Evolutionary conservation across 1,140 invertebrate species (phyloP), one percentile per base, ranked within the genome.

Genomic region (Cotesia vestalis): DNA sequence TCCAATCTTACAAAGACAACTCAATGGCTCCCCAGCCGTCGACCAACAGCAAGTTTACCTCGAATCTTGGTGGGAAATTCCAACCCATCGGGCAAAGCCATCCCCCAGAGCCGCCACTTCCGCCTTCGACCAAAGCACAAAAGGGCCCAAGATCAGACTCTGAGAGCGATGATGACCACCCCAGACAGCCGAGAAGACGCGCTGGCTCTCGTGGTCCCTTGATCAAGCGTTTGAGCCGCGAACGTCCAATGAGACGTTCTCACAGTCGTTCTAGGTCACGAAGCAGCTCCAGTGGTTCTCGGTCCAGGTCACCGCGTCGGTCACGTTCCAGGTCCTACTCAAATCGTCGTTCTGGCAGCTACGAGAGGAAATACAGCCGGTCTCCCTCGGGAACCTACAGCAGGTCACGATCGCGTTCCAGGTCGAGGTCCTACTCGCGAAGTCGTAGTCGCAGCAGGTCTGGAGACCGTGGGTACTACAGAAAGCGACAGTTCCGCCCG

Each of bases 371-470:
- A 34, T 86, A 87, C 69, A 85, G 88, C 4, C 88, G 89, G 38
- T 90, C 89, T 75, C 80, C 85, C 52, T 83, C 89, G 64, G 84
- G 85, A 1, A 86, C 83, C 0, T 86, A 86, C 73, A 85, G 84
- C 35, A 77, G 86, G 52, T 85, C 85, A 1, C 79, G 85, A 1
- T 91, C 89, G 71, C 89, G 91, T 66, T 91, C 90, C 0, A 80
- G 91, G 0, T 90, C 89, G 20, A 80, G 91, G 6, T 91, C 90
- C 0, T 88, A 91, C 20, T 90, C 89, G 0, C 77, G 83, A 14
- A 86, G 84, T 66, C 81, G 87, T 0, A 88, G 84, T 4, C 88
- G 91, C 3, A 91, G 90, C 62, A 88, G 89, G 12, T 92, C 91
- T 0, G 89, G 89, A 8, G 91, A 92, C 46, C 83, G 91, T 68